Base-by-base conservation (phyloP, 1,140 invertebrate genomes). In the Rhynchophorus ferrugineus region DNA sequence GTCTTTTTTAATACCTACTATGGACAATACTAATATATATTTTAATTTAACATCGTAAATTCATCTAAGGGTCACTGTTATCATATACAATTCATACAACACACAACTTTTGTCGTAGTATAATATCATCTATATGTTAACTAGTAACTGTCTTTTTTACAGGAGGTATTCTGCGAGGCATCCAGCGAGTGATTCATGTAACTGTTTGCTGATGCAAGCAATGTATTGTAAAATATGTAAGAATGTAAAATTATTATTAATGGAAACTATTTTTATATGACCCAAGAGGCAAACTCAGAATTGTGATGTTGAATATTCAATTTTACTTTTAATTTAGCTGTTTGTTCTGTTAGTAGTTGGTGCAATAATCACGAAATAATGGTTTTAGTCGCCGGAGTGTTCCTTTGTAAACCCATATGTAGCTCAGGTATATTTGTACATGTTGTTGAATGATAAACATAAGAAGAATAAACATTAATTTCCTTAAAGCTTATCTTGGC, bases 151-250 rank as follows among this genome's bases (percentile, higher is more conserved):
- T n/a, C n/a, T n/a, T n/a, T 34, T 3, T 49, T 49, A 5, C 17
- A 54, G 45, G 53, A 55, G 20, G 46, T 49, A 22, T 55, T 55
- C 39, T 55, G 53, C 21, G 53, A 55, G 41, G 53, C 53, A 34
- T 45, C 44, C 18, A 45, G 42, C 39, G 53, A 55, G 16, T 44
- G 47, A 34, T 44, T 44, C 2, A 41, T 38, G 22, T 54, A 41
- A 47, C 45, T 11, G 16, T 18, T 9, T 14, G 3, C 5, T 5
- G 14, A 18, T 20, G 38, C 17, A 17, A 9, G 14, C 8, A 5
- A 17, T 1, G n/a, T 16, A 37, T 41, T 41, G 18, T 14, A 17
- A 14, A 41, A 8, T 8, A 11, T 17, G 14, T 41, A 41, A 41
- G 14, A 17, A n/a, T n/a, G n/a, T n/a, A 41, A 19, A 41, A 2